Evolutionary conservation across 2,888 invertebrate species (phyloP), one percentile per base, ranked within the genome.

Genomic region (Platycheirus rosarum): DNA sequence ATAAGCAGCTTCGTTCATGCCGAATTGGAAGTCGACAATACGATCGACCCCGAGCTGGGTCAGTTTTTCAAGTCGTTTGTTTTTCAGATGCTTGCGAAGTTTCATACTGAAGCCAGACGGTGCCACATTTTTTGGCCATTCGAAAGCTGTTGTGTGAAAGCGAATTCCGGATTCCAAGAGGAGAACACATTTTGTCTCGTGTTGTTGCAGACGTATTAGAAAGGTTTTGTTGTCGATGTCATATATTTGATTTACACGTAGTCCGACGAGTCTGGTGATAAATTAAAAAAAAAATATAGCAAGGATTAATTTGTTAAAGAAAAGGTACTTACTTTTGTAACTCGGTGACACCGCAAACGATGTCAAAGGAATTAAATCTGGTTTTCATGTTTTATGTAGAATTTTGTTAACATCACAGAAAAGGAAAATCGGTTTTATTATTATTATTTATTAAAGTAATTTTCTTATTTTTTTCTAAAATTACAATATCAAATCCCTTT

Each of bases 61-160:
- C 0, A 98, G 91, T 53, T 92, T 93, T 91, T 98, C 98, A 1
- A 99, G 91, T 2, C 99, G 93, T 89, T 98, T 97, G 90, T 98
- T 98, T 88, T 96, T 97, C 44, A 99, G 92, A 91, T 99, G 99
- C 91, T 99, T 99, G 62, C 99, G 92, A 89, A 99, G 92, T 92
- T 99, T 99, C 99, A 99, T 99, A 84, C 97, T 96, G 89, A 99
- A 99, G 0, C 98, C 97, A 0, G 97, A 98, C 0, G 97, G 98
- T 5, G 96, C 96, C 42, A 95, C 93, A 92, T 97, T 98, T 91
- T 99, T 99, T 0, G 99, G 98, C 99, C 99, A 99, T 89, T 99
- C 98, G 91, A 97, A 99, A 40, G 93, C 95, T 9, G 99, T 99
- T 4, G 95, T 95, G 88, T 99, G 99, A 77, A 99, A 95, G 75